phyloP scores from a whole-genome alignment of 2,888 invertebrate species.

The Iphiclides podalirius region DNA sequence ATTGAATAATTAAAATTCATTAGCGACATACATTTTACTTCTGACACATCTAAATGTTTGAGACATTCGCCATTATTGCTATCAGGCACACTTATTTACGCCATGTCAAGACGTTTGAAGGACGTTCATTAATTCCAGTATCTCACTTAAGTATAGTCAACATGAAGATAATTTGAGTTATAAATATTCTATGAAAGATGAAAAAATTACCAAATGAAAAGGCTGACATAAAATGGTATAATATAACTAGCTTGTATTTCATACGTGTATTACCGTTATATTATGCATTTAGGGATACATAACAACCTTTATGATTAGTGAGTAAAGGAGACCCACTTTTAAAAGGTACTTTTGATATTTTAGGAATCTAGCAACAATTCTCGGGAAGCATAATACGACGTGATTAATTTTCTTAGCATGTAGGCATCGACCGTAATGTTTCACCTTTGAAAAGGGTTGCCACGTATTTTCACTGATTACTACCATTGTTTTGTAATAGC shows the following conservation, averaged over 20 bases:
- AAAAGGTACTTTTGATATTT: conserved; percentile 27
- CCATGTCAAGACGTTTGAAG: too few relatives aligned
- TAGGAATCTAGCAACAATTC: conserved; percentile 42
- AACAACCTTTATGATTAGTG: conserved; percentile 60
- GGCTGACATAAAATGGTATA: conserved; percentile 69
- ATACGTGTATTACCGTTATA: conserved; percentile 68
- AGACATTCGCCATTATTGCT: too few relatives aligned
- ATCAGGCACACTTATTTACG: too few relatives aligned
- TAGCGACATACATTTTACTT: too few relatives aligned
- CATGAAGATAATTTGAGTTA: neutral
- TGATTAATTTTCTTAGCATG: conserved; percentile 26
- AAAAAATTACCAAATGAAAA: too few relatives aligned
- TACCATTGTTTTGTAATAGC: conserved; percentile 34
- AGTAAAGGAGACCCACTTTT: conserved; percentile 48
- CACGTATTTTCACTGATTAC: conserved; percentile 32
- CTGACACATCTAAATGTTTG: too few relatives aligned
- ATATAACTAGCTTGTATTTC: conserved; percentile 67
- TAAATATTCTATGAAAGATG: neutral
- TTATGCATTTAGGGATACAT: conserved; percentile 71
- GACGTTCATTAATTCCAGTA: too few relatives aligned
- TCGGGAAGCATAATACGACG: conserved; percentile 54
- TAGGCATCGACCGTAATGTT: conserved; percentile 15
- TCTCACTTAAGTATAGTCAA: too few relatives aligned
- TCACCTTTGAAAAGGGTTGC: conserved; percentile 34
- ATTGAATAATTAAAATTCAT: too few relatives aligned